Conservation (phyloP, 2,888 invertebrate species). For the Cephalotes varians region DNA sequence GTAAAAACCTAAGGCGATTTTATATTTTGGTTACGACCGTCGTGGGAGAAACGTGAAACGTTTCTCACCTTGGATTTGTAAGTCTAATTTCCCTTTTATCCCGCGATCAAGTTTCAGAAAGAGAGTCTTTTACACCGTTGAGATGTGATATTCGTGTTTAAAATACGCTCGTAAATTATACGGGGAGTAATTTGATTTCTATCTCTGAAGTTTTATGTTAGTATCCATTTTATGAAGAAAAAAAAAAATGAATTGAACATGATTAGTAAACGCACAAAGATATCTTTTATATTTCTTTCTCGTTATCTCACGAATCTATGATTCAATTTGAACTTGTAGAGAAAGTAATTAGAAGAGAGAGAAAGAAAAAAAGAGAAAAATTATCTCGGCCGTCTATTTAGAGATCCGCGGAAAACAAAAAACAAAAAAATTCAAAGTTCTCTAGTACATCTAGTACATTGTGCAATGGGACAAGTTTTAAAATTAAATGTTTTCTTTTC, state of each 20-base stretch:
- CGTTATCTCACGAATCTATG: neutral
- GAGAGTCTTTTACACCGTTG: neutral
- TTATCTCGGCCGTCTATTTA: neutral
- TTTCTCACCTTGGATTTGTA: neutral
- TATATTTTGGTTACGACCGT: conserved; percentile 7
- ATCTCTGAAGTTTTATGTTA: neutral
- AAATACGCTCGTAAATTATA: neutral
- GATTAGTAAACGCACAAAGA: neutral
- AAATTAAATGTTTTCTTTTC: neutral
- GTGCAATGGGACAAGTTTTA: neutral
- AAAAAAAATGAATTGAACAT: too few relatives aligned
- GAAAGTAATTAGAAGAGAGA: conserved; percentile 5
- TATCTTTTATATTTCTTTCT: neutral
- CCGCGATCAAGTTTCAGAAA: neutral
- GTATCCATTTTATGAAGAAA: neutral
- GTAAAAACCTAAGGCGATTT: conserved; percentile 11
- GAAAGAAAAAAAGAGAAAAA: too few relatives aligned
- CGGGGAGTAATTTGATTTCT: neutral
- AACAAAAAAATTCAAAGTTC: neutral
- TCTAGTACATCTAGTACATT: neutral
- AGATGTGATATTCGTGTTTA: neutral
- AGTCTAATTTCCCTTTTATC: neutral
- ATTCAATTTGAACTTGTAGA: conserved; percentile 3
- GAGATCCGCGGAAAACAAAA: neutral
- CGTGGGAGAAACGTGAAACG: neutral